Evolutionary conservation across 1,140 invertebrate species (phyloP).

Genomic region (Dendroctonus ponderosae): DNA sequence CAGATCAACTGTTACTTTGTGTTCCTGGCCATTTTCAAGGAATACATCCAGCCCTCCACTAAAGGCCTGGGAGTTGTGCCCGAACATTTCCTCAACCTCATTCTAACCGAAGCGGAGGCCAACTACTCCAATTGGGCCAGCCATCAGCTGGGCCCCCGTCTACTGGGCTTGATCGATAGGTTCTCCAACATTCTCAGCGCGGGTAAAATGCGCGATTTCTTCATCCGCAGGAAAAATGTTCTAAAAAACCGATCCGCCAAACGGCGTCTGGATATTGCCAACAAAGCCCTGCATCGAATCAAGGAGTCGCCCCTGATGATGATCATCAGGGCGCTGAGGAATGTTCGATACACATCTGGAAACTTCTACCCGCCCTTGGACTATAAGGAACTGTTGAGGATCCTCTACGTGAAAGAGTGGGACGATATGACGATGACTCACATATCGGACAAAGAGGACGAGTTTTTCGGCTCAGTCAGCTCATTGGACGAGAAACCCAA

Average conservation of each 20-base stretch:
- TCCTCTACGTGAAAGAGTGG: conserved; percentile 45
- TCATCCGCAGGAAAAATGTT: conserved; percentile 68
- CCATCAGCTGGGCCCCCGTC: conserved; percentile 63
- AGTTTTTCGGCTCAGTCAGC: not conserved
- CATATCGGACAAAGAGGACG: not conserved
- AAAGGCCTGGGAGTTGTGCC: conserved; percentile 58
- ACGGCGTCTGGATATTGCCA: conserved; percentile 60
- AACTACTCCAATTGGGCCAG: conserved; percentile 67
- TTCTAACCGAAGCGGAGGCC: conserved; percentile 75
- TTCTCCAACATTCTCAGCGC: conserved; percentile 56
- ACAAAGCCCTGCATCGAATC: conserved; percentile 65
- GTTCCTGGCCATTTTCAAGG: conserved; percentile 62
- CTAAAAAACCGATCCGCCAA: conserved; percentile 63
- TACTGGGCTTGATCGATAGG: conserved; percentile 61
- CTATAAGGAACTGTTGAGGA: conserved; percentile 60
- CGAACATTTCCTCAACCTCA: conserved; percentile 68
- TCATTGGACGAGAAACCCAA: conserved; percentile 10
- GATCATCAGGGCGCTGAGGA: conserved; percentile 63
- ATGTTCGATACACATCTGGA: conserved; percentile 57
- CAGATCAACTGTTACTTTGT: conserved; percentile 69
- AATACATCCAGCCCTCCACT: conserved; percentile 62
- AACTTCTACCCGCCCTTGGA: conserved; percentile 64
- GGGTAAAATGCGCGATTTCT: conserved; percentile 67
- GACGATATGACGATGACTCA: not conserved
- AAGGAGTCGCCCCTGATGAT: conserved; percentile 63